Base-by-base conservation (phyloP, 2,888 invertebrate genomes). In the Clunio marinus region DNA sequence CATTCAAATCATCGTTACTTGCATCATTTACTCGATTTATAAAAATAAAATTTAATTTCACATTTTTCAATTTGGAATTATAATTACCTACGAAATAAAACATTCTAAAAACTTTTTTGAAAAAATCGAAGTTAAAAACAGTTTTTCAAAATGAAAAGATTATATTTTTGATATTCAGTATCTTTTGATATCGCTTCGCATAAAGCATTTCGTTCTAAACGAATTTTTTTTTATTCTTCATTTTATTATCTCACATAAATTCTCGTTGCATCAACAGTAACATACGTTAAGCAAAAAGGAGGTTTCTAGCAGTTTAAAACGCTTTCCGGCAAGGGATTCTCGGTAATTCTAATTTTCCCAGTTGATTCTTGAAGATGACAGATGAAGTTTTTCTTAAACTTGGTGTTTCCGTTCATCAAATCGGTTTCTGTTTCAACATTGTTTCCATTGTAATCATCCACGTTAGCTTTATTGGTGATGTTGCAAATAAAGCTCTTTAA, bases 281-380 rank as follows among this genome's bases (percentile, higher is more conserved):
- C n/a, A n/a, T n/a, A n/a, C n/a, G n/a, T n/a, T n/a, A n/a, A n/a
- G n/a, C n/a, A 24, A 3, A 24, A 55, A 22, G 10, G 13, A 58
- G 28, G 5, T 58, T 28, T 58, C n/a, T 58, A 58, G 57, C 57
- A 27, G 22, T 58, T 58, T 27, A 22, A 17, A 17, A 51, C 51
- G 10, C 22, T 51, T 51, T 51, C 51, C 3, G 78, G 78, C 74
- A 79, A 74, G 72, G 79, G 79, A 74, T 79, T 79, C 73, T 79
- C 79, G 65, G 79, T 79, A 71, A 79, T 79, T 71, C 79, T 78
- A 72, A 20, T 71, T 46, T 5, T 71, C 45, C 35, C 46, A 46
- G 28, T 51, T 41, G 67, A 58, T 41, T 67, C 46, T 24, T 58
- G 37, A 15, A 46, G 17, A 8, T 10, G 10, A 27, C 8, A 32